Evolutionary conservation across 1,140 invertebrate species (phyloP).

Genomic region (Lethrus apterus): DNA sequence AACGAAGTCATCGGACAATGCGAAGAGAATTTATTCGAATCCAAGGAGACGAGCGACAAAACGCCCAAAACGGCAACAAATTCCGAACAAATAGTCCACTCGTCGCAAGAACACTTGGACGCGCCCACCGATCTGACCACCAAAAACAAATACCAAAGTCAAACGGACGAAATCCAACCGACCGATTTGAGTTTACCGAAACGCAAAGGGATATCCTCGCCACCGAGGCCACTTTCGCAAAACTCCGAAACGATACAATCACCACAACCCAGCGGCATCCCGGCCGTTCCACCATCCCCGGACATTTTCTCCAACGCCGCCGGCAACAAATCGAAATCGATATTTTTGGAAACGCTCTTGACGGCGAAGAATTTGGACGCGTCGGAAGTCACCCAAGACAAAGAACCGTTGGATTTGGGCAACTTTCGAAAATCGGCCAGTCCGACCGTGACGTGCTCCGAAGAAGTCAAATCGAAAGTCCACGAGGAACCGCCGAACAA

Average conservation of each 20-base stretch:
- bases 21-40: conserved; percentile 9
- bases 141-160: conserved; percentile 34
- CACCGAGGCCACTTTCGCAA: conserved; percentile 49
- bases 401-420: conserved; percentile 58
- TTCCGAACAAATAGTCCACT: conserved; percentile 22
- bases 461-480: conserved; percentile 46
- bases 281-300: conserved; percentile 52
- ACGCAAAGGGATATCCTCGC: conserved; percentile 35
- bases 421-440: conserved; percentile 53
- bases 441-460: conserved; percentile 53
- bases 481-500: conserved; percentile 50
- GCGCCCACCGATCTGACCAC: conserved; percentile 42
- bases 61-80: conserved; percentile 16
- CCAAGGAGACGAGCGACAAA: conserved; percentile 16
- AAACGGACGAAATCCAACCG: conserved; percentile 29
- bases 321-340: conserved; percentile 45
- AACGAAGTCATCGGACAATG: conserved; percentile 8
- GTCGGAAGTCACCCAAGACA: conserved; percentile 48
- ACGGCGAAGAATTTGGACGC: conserved; percentile 47
- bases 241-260: conserved; percentile 57
- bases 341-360: conserved; percentile 50
- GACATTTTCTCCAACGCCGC: conserved; percentile 46
- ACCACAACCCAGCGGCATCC: conserved; percentile 57
- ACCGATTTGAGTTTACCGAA: conserved; percentile 39
- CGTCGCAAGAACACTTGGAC: conserved; percentile 37